phyloP scores from a whole-genome alignment of 2,113 vertebrate species.

The Coregonus clupeaformis region DNA sequence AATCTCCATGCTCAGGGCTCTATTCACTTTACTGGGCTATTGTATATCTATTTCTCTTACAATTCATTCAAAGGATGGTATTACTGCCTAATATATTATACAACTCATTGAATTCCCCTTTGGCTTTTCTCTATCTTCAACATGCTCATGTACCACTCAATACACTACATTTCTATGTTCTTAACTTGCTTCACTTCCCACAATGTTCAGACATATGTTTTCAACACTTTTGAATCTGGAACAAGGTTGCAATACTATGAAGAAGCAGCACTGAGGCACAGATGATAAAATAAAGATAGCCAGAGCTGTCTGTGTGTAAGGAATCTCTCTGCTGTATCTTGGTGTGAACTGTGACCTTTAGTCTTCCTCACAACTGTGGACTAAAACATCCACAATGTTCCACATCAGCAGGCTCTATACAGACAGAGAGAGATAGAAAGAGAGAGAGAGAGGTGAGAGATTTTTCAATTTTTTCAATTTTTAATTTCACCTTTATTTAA shows the following conservation, averaged over 20 bases:
- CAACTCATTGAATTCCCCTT: neutral
- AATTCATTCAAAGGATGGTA: neutral
- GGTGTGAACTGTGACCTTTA: conserved; percentile 22
- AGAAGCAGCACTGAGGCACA: neutral
- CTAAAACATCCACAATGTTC: conserved; percentile 3
- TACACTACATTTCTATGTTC: neutral
- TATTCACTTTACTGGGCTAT: conserved; percentile 9
- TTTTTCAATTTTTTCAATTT: no score
- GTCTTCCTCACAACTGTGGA: conserved; percentile 6
- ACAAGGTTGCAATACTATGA: neutral
- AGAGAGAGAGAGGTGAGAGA: conserved; percentile 4
- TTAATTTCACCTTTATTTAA: no score
- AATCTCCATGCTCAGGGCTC: conserved; percentile 11
- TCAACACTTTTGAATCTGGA: neutral
- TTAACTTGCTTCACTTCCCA: neutral
- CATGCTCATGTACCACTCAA: neutral
- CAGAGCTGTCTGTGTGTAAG: neutral
- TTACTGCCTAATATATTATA: neutral
- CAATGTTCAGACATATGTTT: neutral
- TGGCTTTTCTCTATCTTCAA: conserved; percentile 1
- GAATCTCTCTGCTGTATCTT: conserved; percentile 20
- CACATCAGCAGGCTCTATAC: neutral
- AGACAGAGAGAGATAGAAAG: neutral
- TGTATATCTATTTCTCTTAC: conserved; percentile 1
- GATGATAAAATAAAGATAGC: neutral